Percentiles rank a stretch among this genome's conserved stretches.
Evolutionary conservation across 2,888 invertebrate genomes (phyloP).

Genomic region (Yponomeuta cagnagella): DNA sequence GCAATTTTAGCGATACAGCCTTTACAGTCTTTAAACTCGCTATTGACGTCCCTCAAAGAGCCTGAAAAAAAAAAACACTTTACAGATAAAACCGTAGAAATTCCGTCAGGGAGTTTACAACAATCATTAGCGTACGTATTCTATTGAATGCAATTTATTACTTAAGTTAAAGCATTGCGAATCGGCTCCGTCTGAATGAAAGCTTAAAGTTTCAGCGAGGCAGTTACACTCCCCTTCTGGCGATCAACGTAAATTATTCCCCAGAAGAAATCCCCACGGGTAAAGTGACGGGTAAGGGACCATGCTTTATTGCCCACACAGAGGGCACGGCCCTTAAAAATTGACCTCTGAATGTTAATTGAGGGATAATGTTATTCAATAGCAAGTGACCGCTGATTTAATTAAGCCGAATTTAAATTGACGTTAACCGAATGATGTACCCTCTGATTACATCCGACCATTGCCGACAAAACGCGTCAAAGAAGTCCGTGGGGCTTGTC

Average conservation of each 20-base stretch:
- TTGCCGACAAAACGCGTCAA: not conserved
- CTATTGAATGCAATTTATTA: conserved; percentile 66
- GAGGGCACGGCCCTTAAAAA: conserved; percentile 59
- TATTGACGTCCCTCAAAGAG: not conserved
- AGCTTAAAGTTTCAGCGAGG: conserved; percentile 74
- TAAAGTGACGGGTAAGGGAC: conserved; percentile 74
- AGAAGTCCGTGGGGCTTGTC: not conserved
- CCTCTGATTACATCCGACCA: not conserved
- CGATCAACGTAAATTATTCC: conserved; percentile 75
- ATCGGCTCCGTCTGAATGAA: conserved; percentile 67
- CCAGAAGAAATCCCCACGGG: conserved; percentile 73
- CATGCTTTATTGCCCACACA: conserved; percentile 68
- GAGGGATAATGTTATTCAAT: conserved; percentile 68
- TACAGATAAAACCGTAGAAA: conserved; percentile 1
- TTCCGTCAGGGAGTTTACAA: conserved; percentile 13
- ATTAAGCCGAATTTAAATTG: conserved; percentile 33
- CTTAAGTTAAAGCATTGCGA: conserved; percentile 64
- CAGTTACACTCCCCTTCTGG: conserved; percentile 70
- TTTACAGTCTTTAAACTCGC: not conserved
- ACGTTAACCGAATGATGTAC: conserved; percentile 11
- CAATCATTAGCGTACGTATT: conserved; percentile 32
- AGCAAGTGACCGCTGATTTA: conserved; percentile 51
- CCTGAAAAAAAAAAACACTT: not conserved
- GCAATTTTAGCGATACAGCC: not conserved
- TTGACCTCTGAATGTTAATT: conserved; percentile 67